Base-by-base conservation (phyloP, 2,113 vertebrate species). In the Apteryx owenii region DNA sequence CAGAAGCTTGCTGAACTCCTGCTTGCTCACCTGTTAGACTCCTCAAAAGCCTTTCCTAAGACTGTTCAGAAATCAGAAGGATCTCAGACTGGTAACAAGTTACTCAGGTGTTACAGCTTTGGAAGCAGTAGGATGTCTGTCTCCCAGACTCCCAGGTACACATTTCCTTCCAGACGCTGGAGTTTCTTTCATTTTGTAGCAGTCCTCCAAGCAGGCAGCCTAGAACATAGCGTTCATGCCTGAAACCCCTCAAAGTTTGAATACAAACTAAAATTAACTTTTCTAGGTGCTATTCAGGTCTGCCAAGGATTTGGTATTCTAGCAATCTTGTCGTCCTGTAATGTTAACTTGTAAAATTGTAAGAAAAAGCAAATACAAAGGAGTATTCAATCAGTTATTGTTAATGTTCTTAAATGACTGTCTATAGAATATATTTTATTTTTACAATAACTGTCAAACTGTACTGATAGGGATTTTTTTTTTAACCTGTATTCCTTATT, bases 11-110 rank as follows among this genome's bases (percentile, higher is more conserved):
- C n/a, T 61, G 38, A 72, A 73, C n/a, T 70, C 46, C 66, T 70
- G 46, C 29, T 48, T 48, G 7, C 28, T 62, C 40, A 62, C 14
- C 0, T 0, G 1, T 12, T 46, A 5, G 25, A 46, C 17, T 73
- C 85, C 19, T 62, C 46, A 68, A 68, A 56, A 73, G 16, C 19
- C 3, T 62, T 91, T 79, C 22, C 62, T 15, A 68, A 50, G 22
- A 21, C 12, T 44, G 11, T 40, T 51, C 48, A 58, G 31, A 69
- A 51, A 25, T 26, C 11, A 75, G 25, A 85, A 51, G 13, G 8
- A 65, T 76, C 12, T 10, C 64, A 51, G 25, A 46, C 23, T 68
- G 23, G 68, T 19, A 60, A 5, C 17, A 68, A 33, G 20, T 6
- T 82, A 31, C 9, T 42, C 4, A 16, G 5, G 5, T 23, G 5